A percentile compares a stretch with the other conserved stretches of the same genome.
These are phyloP conservation scores for Dermolepida albohirtum DNA, from an alignment of 2,888 invertebrate genomes.

Conservation along the genomic window DNA sequence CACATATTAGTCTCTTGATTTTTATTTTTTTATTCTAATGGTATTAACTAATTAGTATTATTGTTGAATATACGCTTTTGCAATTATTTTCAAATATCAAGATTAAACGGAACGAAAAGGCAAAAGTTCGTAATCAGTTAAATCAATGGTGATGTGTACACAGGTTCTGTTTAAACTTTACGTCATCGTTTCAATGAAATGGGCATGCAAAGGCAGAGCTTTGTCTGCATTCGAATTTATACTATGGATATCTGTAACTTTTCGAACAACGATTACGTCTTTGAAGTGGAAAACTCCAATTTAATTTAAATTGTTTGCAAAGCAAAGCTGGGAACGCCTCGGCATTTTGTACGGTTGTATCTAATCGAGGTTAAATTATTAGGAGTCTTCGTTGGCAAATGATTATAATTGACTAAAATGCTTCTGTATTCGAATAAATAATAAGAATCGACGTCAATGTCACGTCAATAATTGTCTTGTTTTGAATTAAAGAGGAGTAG, in stretches of 20 bases:
- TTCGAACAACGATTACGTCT: conserved; percentile 9
- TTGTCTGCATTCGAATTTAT: background rate
- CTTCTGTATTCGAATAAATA: no score
- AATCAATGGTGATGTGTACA: background rate
- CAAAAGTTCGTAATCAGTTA: no score
- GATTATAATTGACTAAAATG: no score
- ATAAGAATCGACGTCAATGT: no score
- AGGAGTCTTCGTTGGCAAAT: background rate
- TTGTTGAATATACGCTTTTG: no score
- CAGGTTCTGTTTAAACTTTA: background rate
- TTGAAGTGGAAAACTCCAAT: conserved; percentile 40
- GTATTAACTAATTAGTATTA: no score
- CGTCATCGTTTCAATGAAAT: background rate
- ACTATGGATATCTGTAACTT: conserved; percentile 1
- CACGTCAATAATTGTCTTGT: no score
- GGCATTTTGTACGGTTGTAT: background rate
- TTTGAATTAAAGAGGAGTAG: no score
- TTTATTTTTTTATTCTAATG: no score
- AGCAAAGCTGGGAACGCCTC: background rate
- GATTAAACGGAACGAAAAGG: no score
- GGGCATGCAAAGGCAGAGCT: background rate
- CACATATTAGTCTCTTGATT: no score
- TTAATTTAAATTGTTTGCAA: conserved; percentile 36
- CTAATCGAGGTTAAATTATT: background rate
- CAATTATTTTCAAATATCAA: no score